Evolutionary conservation across 2,113 vertebrate species (phyloP).

Genomic region (Rhodinocichla rosea): DNA sequence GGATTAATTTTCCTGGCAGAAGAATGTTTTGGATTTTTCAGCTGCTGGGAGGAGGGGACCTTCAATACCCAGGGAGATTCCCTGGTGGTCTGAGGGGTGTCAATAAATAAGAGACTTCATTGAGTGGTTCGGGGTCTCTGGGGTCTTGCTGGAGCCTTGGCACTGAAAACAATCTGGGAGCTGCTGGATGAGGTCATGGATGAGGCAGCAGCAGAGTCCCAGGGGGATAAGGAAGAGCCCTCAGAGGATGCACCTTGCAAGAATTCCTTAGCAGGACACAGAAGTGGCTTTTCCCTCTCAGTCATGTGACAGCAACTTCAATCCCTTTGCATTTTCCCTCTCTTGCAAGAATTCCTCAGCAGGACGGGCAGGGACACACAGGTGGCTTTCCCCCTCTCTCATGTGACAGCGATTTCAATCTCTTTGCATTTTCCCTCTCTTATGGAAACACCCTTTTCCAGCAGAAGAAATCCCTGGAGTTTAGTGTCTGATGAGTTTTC

Average conservation of each 20-base stretch:
- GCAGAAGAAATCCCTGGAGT: neutral
- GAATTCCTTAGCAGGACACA: neutral
- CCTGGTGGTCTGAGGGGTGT: neutral
- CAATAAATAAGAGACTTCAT: neutral
- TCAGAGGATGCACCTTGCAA: neutral
- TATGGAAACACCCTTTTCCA: neutral
- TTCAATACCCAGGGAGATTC: neutral
- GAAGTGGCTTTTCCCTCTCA: neutral
- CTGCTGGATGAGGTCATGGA: neutral
- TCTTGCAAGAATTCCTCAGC: neutral
- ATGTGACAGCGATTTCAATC: neutral
- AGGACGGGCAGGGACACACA: neutral
- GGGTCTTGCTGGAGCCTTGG: neutral
- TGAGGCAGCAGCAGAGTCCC: neutral
- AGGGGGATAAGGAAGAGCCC: neutral
- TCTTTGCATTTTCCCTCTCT: neutral
- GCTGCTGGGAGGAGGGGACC: neutral
- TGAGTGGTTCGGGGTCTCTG: neutral
- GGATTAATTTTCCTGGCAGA: conserved; percentile 53
- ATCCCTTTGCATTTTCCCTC: neutral
- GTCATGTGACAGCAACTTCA: neutral
- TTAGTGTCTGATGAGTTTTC: neutral
- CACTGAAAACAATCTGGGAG: neutral
- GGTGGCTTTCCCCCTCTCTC: neutral
- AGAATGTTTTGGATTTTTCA: conserved; percentile 37